Percentiles rank a stretch among this genome's conserved stretches.
These are phyloP conservation scores for Rousettus leschenaultii DNA, from an alignment of 2,113 vertebrate species.

Conservation along the genomic window DNA sequence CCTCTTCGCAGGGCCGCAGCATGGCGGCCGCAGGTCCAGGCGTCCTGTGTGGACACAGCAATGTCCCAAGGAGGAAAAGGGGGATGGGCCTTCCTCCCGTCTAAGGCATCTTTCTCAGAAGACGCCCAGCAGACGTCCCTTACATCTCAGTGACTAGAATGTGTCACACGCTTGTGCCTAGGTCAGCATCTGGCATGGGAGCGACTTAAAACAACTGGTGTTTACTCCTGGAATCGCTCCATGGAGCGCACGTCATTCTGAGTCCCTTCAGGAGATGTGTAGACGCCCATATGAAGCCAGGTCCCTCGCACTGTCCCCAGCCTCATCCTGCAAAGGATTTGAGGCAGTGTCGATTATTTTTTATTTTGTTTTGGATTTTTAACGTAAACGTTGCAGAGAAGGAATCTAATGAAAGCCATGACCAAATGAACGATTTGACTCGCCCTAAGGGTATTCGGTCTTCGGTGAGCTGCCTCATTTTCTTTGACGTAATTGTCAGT, in stretches of 20 bases:
- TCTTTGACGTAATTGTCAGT: neutral
- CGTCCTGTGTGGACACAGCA: neutral
- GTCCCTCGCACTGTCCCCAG: neutral
- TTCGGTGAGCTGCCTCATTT: neutral
- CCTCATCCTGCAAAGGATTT: neutral
- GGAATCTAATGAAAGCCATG: neutral
- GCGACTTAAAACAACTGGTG: neutral
- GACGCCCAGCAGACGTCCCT: neutral
- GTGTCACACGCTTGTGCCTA: neutral
- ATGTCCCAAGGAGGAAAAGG: neutral
- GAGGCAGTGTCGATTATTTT: neutral
- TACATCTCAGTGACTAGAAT: neutral
- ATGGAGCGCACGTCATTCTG: neutral
- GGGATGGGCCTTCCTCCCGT: neutral
- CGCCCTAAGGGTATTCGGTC: neutral
- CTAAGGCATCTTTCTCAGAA: neutral
- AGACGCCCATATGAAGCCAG: neutral
- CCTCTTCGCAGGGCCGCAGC: neutral
- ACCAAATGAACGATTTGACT: neutral
- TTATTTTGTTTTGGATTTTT: neutral
- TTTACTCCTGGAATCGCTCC: neutral
- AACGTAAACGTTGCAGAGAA: neutral
- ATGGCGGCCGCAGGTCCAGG: neutral
- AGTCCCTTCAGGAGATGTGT: no score
- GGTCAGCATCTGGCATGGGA: neutral